Evolutionary conservation across 2,888 invertebrate species (phyloP).

Genomic region (Pachymerium ferrugineum): DNA sequence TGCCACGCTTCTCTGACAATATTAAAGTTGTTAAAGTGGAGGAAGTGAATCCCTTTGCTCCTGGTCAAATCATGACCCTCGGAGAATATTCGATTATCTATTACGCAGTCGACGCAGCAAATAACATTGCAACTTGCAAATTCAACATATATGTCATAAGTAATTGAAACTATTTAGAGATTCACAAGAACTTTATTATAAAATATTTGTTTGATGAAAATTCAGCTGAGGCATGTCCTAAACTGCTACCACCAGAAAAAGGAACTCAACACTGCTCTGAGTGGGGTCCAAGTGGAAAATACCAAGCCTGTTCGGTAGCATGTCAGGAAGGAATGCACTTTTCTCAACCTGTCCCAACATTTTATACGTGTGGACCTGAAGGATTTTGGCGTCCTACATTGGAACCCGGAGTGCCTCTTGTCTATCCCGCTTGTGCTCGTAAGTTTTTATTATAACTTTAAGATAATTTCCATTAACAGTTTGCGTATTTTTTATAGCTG

Average conservation of each 20-base stretch:
- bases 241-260: constrained; percentile 79
- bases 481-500: constrained; percentile 57
- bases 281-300: constrained; percentile 94
- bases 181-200: not conserved
- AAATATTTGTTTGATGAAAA: not conserved
- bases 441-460: constrained; percentile 46
- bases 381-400: constrained; percentile 92
- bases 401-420: constrained; percentile 69
- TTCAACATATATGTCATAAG: constrained; percentile 85
- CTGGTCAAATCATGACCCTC: constrained; percentile 58
- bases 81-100: constrained; percentile 62
- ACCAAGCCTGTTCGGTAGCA: constrained; percentile 87
- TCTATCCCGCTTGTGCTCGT: constrained; percentile 91
- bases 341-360: constrained; percentile 88
- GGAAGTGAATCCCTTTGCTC: constrained; percentile 77
- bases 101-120: constrained; percentile 86
- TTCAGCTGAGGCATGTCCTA: constrained; percentile 83
- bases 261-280: constrained; percentile 87
- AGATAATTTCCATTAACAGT: not conserved
- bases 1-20: constrained; percentile 84
- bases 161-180: constrained; percentile 52
- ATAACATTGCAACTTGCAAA: constrained; percentile 83
- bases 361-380: constrained; percentile 97
- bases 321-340: constrained; percentile 75
- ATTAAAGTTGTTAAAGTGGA: constrained; percentile 71